Conservation (phyloP, 2,888 invertebrate genomes). For the Leptura quadrifasciata region DNA sequence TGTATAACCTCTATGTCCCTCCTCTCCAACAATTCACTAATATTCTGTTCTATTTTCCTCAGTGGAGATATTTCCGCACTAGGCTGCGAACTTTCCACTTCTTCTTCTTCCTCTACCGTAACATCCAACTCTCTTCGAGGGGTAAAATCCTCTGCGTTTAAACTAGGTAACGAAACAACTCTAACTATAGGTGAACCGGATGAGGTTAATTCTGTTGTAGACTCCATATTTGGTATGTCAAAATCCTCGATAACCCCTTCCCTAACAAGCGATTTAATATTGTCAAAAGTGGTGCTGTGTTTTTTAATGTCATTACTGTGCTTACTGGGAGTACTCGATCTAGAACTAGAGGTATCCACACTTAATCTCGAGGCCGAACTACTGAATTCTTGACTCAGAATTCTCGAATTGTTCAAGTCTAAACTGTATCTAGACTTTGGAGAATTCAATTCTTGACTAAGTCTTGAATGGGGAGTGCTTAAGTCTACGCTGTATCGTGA, state of each 20-base stretch:
- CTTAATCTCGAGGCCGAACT: conserved; percentile 70
- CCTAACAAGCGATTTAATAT: conserved; percentile 83
- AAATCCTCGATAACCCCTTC: conserved; percentile 81
- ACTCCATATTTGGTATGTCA: conserved; percentile 76
- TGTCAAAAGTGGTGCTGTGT: conserved; percentile 86
- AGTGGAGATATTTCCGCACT: conserved; percentile 81
- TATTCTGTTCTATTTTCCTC: conserved; percentile 83
- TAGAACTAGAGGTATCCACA: conserved; percentile 68
- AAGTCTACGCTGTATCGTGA: conserved; percentile 83
- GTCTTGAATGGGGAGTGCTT: conserved; percentile 78
- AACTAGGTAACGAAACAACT: conserved; percentile 81
- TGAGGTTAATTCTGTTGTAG: conserved; percentile 79
- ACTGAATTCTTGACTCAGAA: conserved; percentile 68
- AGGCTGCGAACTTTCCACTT: conserved; percentile 79
- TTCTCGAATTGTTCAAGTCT: conserved; percentile 76
- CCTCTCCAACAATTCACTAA: conserved; percentile 80
- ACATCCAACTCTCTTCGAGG: conserved; percentile 81
- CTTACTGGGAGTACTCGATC: conserved; percentile 75
- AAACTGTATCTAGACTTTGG: conserved; percentile 79
- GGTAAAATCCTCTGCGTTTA: conserved; percentile 78
- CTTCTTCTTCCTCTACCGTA: conserved; percentile 84
- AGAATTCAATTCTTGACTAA: conserved; percentile 76
- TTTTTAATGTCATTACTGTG: conserved; percentile 80
- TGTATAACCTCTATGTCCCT: conserved; percentile 70
- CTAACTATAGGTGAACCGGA: conserved; percentile 80